phyloP scores from a whole-genome alignment of 53 echinoderm and acorn worm genomes.

The Luidia sarsii region DNA sequence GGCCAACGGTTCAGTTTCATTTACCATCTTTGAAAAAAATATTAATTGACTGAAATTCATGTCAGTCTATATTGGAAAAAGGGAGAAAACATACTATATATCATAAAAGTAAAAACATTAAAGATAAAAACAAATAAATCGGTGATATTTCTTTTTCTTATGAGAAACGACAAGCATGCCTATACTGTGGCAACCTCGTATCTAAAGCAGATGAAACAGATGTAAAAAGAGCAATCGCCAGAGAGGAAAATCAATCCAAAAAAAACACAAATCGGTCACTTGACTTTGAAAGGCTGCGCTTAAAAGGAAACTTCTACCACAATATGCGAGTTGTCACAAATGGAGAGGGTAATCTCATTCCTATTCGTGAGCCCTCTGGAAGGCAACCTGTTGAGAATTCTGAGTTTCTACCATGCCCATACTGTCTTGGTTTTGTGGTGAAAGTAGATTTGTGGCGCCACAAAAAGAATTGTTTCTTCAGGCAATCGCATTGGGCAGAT shows the following conservation, averaged over 20 bases:
- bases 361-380: neutral
- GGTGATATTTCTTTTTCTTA: too few species aligned
- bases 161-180: slow-evolving; percentile 6
- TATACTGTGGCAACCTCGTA: neutral
- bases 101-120: too few species aligned
- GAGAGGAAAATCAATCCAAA: too few species aligned
- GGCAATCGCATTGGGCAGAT: neutral
- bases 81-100: too few species aligned
- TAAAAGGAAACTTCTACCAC: too few species aligned
- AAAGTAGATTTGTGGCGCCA: neutral
- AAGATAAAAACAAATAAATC: too few species aligned
- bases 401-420: slow-evolving; percentile 5
- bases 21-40: too few species aligned
- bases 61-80: too few species aligned
- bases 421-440: neutral
- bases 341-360: neutral
- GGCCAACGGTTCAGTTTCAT: too few species aligned
- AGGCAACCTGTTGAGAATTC: neutral
- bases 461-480: neutral
- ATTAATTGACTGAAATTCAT: too few species aligned
- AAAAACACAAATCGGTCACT: too few species aligned
- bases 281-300: neutral
- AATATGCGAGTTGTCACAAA: neutral
- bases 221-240: too few species aligned
- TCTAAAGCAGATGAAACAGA: slow-evolving; percentile 5